Evolutionary conservation across 2,888 invertebrate genomes (phyloP), one percentile per base, ranked within the genome.

Genomic region (Limnephilus marmoratus): DNA sequence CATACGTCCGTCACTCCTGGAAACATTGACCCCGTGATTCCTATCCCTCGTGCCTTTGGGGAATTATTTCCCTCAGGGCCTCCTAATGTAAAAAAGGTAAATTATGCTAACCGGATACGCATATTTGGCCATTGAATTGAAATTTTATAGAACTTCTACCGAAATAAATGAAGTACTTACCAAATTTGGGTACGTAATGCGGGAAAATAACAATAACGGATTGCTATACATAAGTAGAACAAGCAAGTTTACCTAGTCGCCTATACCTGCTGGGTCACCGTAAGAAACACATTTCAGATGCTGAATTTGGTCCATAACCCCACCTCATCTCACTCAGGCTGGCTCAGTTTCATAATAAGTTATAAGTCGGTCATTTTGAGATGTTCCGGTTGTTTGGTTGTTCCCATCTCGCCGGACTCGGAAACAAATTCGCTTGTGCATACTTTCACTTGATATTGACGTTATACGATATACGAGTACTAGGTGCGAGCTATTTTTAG

Each of bases 361-460:
- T 29, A 34, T 34, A 88, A 88, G 91, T 91, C 87, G 91, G 91
- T 87, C 91, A 91, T 41, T 37, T 68, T 80, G 29, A 87, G 45
- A 81, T 91, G 87, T 91, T 91, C 91, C 91, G 91, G 87, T 12
- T 85, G 90, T 24, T 90, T 37, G 31, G 31, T 31, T 31, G 31
- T 31, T 31, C 31, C 85, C 68, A 37, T 53, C 87, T 24, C 68
- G 34, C 87, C 49, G 87, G 29, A 41, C 29, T 90, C 53, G 41
- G 85, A 80, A 90, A 90, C 85, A 90, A 90, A 90, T 90, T 90
- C 80, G 90, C 90, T 82, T 45, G 68, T 31, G 85, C 53, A 80
- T 90, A 91, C 91, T 91, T 91, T 91, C 91, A 91, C 91, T 91
- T 91, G 41, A 87, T 87, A 88, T 90, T 90, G 49, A 31, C 90